Evolutionary conservation across 2,797 vertebrate genomes (phyloP).

Genomic region (Sebastes steindachneri): DNA sequence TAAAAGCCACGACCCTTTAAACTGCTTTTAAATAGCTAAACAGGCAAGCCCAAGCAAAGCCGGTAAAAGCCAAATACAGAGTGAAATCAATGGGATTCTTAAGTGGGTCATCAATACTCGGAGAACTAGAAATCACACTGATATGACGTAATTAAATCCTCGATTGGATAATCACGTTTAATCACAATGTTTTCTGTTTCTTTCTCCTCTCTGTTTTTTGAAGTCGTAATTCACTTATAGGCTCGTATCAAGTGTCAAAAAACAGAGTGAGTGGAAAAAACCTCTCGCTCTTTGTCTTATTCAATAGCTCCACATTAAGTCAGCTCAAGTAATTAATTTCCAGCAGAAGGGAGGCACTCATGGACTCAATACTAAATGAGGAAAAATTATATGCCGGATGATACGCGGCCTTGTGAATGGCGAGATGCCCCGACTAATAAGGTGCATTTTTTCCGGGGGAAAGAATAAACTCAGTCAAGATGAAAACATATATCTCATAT

Average conservation of each 20-base stretch:
- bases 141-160: constrained; percentile 53
- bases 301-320: constrained; percentile 68
- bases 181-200: constrained; percentile 52
- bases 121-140: constrained; percentile 18
- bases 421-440: constrained; percentile 43
- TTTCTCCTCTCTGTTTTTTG: constrained; percentile 20
- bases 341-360: constrained; percentile 61
- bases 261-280: constrained; percentile 58
- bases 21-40: constrained; percentile 53
- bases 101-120: constrained; percentile 56
- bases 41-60: background rate
- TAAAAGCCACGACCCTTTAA: constrained; percentile 51
- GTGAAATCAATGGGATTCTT: constrained; percentile 42
- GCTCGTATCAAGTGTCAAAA: constrained; percentile 61
- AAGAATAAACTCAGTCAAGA: constrained; percentile 19
- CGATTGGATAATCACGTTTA: constrained; percentile 53
- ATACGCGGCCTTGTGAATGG: constrained; percentile 44
- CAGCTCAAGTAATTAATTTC: constrained; percentile 73
- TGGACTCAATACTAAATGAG: constrained; percentile 64
- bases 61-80: constrained; percentile 14
- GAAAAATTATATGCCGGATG: constrained; percentile 61
- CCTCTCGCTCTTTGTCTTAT: constrained; percentile 67
- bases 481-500: constrained; percentile 35
- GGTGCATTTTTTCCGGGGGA: background rate
- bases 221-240: constrained; percentile 47